Conservation (phyloP, 2,888 invertebrate genomes). For the Salticus scenicus region DNA sequence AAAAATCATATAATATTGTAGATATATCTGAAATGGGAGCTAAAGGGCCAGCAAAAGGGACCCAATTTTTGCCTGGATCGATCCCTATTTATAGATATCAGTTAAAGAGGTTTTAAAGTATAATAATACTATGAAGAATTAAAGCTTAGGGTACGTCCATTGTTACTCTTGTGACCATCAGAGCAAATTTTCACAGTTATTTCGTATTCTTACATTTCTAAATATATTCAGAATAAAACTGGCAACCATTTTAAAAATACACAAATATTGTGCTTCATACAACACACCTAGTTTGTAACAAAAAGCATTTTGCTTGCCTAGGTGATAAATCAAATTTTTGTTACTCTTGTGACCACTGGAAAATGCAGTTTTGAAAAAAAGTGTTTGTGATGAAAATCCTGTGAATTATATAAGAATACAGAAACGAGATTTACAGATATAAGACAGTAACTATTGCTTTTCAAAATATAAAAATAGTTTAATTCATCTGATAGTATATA, state of each 20-base stretch:
- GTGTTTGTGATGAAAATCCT: not conserved
- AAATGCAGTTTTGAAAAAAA: not conserved
- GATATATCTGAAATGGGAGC: no score
- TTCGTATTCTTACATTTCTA: no score
- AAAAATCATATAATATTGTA: no score
- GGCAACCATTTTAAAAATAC: not conserved
- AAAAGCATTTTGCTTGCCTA: not conserved
- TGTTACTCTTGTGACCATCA: conserved; percentile 6
- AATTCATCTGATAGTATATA: not conserved
- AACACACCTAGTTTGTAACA: not conserved
- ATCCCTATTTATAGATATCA: no score
- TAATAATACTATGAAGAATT: no score
- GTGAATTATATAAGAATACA: no score
- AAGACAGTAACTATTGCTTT: not conserved
- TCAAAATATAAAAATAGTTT: not conserved
- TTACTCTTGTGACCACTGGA: conserved; percentile 17
- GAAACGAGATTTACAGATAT: no score
- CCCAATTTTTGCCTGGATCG: no score
- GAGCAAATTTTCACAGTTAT: not conserved
- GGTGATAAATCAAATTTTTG: not conserved
- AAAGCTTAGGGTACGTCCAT: not conserved
- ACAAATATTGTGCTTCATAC: not conserved
- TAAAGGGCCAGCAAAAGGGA: no score
- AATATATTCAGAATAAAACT: no score
- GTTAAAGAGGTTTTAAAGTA: no score